Percentiles rank a stretch among this genome's conserved stretches.
Evolutionary conservation across 2,797 vertebrate species (phyloP).

Genomic region (Loris lydekkerianus): DNA sequence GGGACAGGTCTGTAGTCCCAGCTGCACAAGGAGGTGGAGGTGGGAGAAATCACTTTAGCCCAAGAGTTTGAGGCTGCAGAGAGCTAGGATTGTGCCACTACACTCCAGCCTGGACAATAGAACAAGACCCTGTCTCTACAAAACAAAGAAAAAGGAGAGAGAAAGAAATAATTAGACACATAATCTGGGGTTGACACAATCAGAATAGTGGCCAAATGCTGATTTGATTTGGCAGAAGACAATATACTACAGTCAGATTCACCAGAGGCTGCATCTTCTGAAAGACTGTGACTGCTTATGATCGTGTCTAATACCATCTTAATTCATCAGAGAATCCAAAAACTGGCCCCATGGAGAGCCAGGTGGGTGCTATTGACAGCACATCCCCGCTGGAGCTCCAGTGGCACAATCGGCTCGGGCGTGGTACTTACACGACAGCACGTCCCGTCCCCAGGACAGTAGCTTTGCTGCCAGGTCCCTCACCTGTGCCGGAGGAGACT

Average conservation of each 20-base stretch:
- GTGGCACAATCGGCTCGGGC: no score
- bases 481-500: constrained; percentile 97
- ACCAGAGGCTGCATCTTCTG: background rate
- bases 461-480: constrained; percentile 26
- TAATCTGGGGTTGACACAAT: background rate
- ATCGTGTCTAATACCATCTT: background rate
- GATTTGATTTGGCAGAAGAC: background rate
- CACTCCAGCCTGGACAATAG: background rate
- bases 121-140: background rate
- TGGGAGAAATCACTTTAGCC: background rate
- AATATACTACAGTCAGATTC: background rate
- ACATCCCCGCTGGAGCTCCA: no score
- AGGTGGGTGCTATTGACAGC: accelerated
- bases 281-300: background rate
- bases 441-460: no score
- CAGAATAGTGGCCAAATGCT: background rate
- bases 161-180: background rate
- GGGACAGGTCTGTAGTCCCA: background rate
- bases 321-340: background rate
- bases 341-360: background rate
- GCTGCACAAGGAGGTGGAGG: background rate
- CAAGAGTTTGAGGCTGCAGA: background rate
- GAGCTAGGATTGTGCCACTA: background rate
- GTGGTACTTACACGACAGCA: no score
- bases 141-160: background rate